These are phyloP conservation scores for Ciconia boyciana DNA, from an alignment of 2,113 vertebrate species.

Conservation along the genomic window DNA sequence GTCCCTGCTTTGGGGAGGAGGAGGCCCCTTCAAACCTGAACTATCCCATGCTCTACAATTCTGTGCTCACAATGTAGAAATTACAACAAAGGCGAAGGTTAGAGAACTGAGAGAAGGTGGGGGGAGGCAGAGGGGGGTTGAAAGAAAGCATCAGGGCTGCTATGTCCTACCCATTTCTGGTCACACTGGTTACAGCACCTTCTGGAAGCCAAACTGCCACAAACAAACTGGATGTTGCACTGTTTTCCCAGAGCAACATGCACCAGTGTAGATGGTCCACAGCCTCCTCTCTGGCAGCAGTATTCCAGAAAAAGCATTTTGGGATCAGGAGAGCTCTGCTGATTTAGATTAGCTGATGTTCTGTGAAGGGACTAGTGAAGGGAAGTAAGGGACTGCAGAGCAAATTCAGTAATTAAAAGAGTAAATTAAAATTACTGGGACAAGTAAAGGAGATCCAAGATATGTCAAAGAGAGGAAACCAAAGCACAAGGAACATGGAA, in stretches of 20 bases:
- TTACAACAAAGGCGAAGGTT: neutral
- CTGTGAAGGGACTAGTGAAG: neutral
- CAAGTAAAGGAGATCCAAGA: neutral
- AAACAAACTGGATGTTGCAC: neutral
- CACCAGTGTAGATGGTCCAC: neutral
- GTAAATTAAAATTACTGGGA: neutral
- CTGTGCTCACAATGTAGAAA: neutral
- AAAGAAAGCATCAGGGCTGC: neutral
- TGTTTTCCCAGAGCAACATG: neutral
- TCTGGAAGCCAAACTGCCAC: neutral
- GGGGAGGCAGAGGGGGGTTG: accelerated
- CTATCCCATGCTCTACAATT: neutral
- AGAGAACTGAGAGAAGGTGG: neutral
- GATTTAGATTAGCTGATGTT: neutral
- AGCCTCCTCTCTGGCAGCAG: neutral
- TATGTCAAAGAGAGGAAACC: neutral
- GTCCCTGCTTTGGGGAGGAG: neutral
- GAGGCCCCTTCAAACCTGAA: neutral
- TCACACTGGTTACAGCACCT: neutral
- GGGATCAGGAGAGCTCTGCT: neutral
- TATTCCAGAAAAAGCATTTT: neutral
- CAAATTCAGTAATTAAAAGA: neutral
- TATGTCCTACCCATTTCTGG: neutral
- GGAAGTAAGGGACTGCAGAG: neutral
- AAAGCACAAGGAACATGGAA: neutral